Evolutionary conservation across 2,797 vertebrate species (phyloP), one percentile per base, ranked within the genome.

Genomic region (Acanthis flammea): DNA sequence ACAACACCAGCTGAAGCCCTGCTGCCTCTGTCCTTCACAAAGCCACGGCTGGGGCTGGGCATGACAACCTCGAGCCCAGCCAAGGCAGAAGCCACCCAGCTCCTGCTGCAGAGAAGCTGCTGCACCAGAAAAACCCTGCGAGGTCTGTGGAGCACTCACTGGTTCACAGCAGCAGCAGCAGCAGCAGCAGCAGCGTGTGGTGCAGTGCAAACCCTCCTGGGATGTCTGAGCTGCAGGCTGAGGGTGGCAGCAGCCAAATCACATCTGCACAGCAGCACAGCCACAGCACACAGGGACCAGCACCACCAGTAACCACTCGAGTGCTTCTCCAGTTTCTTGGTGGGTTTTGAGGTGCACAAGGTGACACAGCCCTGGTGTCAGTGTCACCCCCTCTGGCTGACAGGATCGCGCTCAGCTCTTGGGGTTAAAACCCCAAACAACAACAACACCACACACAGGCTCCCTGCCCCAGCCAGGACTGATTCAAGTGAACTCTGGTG

Each of bases 61-160:
- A 21, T 0, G 0, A 16, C 0, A 12, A 17, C 53, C 61, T n/a
- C 0, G 0, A 53, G 55, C 39, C 60, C 78, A 54, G 45, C 17
- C 21, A 16, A 41, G 62, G 58, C 42, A 39, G 16, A 48, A 77
- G 37, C 55, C 44, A 65, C 24, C 2, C 5, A 53, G 27, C 17
- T 27, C 44, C 13, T 18, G 14, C 42, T 79, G 81, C 78, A 81
- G 62, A 58, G 45, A 14, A 42, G 31, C 48, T 30, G 66, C 61
- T 53, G 71, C 63, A 23, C 24, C 7, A 4, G 67, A 48, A 23
- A 3, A 37, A 2, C 4, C 0, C 35, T 2, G 2, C 0, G 51
- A 61, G 65, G 10, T 35, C 6, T 23, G 7, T 0, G 45, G 37
- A 22, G 42, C 3, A 0, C 24, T 51, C 10, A 4, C 3, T 1